These are phyloP conservation scores for Hypselothyrea guttata DNA, from an alignment of 2,888 invertebrate genomes.

Conservation along the genomic window DNA sequence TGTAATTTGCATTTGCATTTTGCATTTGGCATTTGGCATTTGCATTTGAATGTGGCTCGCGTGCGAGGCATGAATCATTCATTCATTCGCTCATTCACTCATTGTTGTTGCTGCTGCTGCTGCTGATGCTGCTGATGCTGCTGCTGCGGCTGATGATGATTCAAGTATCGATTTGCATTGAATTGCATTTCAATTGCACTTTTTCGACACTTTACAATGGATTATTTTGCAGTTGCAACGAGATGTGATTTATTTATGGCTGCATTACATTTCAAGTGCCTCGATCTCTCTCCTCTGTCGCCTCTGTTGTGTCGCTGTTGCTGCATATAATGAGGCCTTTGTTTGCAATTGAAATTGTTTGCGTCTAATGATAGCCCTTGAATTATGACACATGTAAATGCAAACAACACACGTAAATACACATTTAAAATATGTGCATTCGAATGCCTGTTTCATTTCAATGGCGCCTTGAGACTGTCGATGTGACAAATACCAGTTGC, in stretches of 20 bases:
- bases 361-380: conserved; percentile 55
- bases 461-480: conserved; percentile 27
- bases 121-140: conserved; percentile 11
- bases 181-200: conserved; percentile 79
- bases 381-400: conserved; percentile 44
- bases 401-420: conserved; percentile 3
- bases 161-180: conserved; percentile 78
- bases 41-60: conserved; percentile 73
- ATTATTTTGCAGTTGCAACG: conserved; percentile 70
- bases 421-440: conserved; percentile 15
- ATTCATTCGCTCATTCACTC: conserved; percentile 60
- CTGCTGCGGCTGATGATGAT: conserved; percentile 49
- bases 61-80: conserved; percentile 73
- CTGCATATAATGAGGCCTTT: conserved; percentile 65
- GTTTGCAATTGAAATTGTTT: conserved; percentile 65
- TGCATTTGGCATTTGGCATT: conserved; percentile 47
- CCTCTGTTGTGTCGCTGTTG: conserved; percentile 34
- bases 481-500: conserved; percentile 28
- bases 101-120: conserved; percentile 17
- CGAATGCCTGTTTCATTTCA: conserved; percentile 19
- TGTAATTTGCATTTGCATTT: conserved; percentile 50
- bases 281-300: conserved; percentile 23
- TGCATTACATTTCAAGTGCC: conserved; percentile 68
- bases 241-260: conserved; percentile 69
- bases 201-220: conserved; percentile 76